A percentile compares a stretch with the other conserved stretches of the same genome.
These are phyloP conservation scores for Xanthia icteritia DNA, from an alignment of 2,888 invertebrate genomes.

Conservation along the genomic window DNA sequence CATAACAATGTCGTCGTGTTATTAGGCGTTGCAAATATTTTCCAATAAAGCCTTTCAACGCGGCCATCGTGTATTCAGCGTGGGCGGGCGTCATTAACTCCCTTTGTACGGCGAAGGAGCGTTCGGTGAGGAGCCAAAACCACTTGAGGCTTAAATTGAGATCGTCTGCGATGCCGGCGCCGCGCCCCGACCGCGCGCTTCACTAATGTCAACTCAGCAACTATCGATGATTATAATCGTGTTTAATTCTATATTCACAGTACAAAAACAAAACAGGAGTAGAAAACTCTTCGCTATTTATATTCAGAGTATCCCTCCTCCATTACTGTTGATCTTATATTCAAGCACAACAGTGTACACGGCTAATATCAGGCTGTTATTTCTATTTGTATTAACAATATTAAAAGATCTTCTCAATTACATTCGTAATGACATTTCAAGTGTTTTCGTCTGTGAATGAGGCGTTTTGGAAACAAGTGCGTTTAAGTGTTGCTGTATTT, in stretches of 20 bases:
- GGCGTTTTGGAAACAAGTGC: conserved; percentile 33
- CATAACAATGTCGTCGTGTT: conserved; percentile 70
- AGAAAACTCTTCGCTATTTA: conserved; percentile 33
- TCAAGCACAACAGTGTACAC: conserved; percentile 39
- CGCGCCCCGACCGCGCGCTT: conserved; percentile 45
- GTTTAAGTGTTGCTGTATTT: conserved; percentile 33
- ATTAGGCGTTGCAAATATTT: conserved; percentile 78
- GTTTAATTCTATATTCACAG: conserved; percentile 46
- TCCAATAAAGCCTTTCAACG: conserved; percentile 79
- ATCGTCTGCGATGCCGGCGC: conserved; percentile 76
- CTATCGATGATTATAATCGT: conserved; percentile 56
- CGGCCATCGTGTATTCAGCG: conserved; percentile 81
- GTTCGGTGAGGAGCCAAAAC: conserved; percentile 83
- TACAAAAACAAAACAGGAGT: conserved; percentile 40
- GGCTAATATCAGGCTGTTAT: conserved; percentile 35
- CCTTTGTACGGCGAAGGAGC: conserved; percentile 80
- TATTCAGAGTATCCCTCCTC: conserved; percentile 33
- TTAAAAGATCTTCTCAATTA: conserved; percentile 50
- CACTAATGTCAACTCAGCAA: conserved; percentile 71
- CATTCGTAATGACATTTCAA: conserved; percentile 43
- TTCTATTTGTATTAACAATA: conserved; percentile 41
- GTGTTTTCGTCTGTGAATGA: conserved; percentile 26
- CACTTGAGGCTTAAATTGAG: conserved; percentile 85
- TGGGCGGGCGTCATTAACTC: conserved; percentile 83
- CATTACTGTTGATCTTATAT: conserved; percentile 44